Conservation (phyloP, 1,140 invertebrate species). For the Ceratina australensis region DNA sequence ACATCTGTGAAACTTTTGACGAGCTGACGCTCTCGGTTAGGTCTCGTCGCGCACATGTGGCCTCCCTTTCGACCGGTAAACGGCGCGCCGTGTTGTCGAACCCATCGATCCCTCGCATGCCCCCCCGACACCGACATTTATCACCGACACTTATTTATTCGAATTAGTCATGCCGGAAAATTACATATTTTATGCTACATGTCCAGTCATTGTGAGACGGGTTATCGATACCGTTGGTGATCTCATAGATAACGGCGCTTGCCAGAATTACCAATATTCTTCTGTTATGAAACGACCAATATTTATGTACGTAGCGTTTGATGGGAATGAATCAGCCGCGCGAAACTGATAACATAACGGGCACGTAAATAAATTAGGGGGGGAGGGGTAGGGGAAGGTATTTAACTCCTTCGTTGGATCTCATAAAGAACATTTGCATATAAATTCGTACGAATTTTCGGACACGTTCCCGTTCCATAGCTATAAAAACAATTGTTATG, state of each 20-base stretch:
- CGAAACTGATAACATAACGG: too few relatives aligned
- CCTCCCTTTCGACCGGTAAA: constrained; percentile 11
- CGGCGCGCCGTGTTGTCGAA: constrained; percentile 6
- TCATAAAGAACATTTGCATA: too few relatives aligned
- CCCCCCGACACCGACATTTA: not conserved
- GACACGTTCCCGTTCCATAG: too few relatives aligned
- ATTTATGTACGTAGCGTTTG: too few relatives aligned
- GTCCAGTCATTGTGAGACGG: not conserved
- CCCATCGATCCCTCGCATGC: not conserved
- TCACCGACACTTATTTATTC: not conserved
- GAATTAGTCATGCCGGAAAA: not conserved
- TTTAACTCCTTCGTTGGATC: too few relatives aligned
- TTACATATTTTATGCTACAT: too few relatives aligned
- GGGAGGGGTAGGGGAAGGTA: too few relatives aligned
- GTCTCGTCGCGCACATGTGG: constrained; percentile 26
- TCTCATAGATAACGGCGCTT: constrained; percentile 1
- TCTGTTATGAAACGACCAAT: too few relatives aligned
- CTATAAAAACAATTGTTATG: too few relatives aligned
- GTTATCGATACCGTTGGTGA: not conserved
- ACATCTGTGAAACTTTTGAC: constrained; percentile 42
- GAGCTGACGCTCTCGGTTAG: constrained; percentile 9
- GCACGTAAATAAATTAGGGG: too few relatives aligned
- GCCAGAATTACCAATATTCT: not conserved
- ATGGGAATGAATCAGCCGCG: not conserved
- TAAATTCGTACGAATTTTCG: too few relatives aligned